These are phyloP conservation scores for Cydia pomonella DNA, from an alignment of 1,140 invertebrate genomes.

Conservation along the genomic window DNA sequence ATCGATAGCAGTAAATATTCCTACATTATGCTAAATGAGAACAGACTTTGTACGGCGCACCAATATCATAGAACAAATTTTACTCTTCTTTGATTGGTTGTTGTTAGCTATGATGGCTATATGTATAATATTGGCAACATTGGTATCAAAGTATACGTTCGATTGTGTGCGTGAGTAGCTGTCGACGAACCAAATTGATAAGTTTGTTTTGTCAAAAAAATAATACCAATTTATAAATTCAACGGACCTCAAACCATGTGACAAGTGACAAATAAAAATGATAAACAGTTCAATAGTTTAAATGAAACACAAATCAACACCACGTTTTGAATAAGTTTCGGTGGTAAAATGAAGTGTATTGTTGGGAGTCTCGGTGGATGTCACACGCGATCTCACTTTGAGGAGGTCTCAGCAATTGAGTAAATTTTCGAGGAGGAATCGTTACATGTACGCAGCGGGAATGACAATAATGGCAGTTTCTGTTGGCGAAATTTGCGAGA, in stretches of 20 bases:
- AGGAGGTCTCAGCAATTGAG: conserved; percentile 57
- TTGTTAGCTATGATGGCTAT: not conserved
- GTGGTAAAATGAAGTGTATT: conserved; percentile 68
- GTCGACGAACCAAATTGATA: conserved; percentile 64
- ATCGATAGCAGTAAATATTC: conserved; percentile 16
- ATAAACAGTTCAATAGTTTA: conserved; percentile 36
- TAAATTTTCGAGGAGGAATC: conserved; percentile 55
- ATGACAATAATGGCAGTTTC: conserved; percentile 91
- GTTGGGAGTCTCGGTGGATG: conserved; percentile 57
- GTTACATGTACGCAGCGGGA: conserved; percentile 81
- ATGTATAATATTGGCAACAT: conserved; percentile 45
- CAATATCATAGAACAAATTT: conserved; percentile 34
- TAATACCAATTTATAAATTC: conserved; percentile 62
- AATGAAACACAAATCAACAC: conserved; percentile 41
- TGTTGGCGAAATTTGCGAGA: conserved; percentile 94
- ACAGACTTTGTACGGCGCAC: conserved; percentile 32
- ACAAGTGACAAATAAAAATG: conserved; percentile 49
- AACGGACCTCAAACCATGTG: conserved; percentile 51
- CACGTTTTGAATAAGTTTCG: conserved; percentile 44
- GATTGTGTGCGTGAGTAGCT: conserved; percentile 51
- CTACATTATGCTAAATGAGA: conserved; percentile 38
- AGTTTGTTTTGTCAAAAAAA: conserved; percentile 73
- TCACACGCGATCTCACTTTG: conserved; percentile 58
- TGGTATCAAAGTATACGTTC: conserved; percentile 36
- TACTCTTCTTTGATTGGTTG: conserved; percentile 42